Conservation (phyloP, 2,113 vertebrate genomes). For the Sinocyclocheilus anshuiensis region DNA sequence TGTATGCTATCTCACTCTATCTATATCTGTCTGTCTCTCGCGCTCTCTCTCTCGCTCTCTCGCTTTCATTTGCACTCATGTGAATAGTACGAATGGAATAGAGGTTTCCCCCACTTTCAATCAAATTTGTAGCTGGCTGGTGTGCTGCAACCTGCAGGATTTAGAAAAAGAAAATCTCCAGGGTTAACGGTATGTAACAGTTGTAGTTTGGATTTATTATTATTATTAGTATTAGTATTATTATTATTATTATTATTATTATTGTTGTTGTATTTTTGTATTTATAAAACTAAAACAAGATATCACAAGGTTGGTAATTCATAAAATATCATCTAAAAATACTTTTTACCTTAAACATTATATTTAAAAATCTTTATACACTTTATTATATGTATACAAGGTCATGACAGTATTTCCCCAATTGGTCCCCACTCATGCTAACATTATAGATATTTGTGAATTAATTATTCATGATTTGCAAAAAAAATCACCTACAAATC, state of each 20-base stretch:
- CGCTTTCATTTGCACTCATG: constrained; percentile 10
- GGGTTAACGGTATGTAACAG: background rate
- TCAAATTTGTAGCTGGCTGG: constrained; percentile 28
- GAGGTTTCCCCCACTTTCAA: constrained; percentile 22
- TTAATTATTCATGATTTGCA: too few relatives aligned
- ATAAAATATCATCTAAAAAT: background rate
- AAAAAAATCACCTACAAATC: too few relatives aligned
- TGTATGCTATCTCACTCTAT: background rate
- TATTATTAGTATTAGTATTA: too few relatives aligned
- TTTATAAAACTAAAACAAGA: background rate
- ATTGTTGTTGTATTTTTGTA: too few relatives aligned
- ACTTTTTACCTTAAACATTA: background rate
- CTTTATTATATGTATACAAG: too few relatives aligned
- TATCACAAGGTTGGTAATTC: background rate
- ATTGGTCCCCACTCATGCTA: too few relatives aligned
- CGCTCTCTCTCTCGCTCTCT: constrained; percentile 28
- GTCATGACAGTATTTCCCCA: too few relatives aligned
- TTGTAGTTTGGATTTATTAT: background rate
- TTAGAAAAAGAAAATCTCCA: background rate
- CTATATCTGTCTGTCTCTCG: constrained; percentile 38
- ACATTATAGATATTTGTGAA: background rate
- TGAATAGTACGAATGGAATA: constrained; percentile 26
- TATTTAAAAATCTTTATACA: too few relatives aligned
- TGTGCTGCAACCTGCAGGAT: background rate
- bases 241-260: too few relatives aligned